Conservation (phyloP, 2,888 invertebrate genomes). For the Eurois occulta region DNA sequence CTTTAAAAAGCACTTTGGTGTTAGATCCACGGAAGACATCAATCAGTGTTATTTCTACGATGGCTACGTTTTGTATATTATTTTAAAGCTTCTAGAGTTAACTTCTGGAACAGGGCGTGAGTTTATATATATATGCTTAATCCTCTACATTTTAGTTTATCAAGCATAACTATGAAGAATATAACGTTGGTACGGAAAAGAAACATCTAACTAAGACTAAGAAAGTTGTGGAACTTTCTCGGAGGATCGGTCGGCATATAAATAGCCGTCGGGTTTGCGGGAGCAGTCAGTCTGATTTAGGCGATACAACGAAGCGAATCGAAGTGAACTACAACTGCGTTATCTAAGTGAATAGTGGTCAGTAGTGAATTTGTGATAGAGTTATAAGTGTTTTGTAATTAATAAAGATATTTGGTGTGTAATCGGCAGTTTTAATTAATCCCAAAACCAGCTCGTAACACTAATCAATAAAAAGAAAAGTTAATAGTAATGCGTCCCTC, state of each 20-base stretch:
- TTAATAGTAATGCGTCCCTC: conserved; percentile 14
- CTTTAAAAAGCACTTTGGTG: not conserved
- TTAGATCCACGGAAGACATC: not conserved
- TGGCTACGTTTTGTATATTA: not conserved
- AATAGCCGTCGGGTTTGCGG: too few relatives aligned
- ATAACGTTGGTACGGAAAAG: not conserved
- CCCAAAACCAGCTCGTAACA: not conserved
- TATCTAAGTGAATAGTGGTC: too few relatives aligned
- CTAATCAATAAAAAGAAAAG: not conserved
- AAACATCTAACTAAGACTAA: not conserved
- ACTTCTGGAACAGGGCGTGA: too few relatives aligned
- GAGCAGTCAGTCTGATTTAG: too few relatives aligned
- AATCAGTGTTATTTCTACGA: not conserved
- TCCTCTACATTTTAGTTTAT: not conserved
- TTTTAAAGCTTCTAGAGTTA: not conserved
- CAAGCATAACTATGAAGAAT: not conserved
- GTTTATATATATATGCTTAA: not conserved
- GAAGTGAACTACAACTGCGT: too few relatives aligned
- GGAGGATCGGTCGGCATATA: not conserved
- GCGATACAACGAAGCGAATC: too few relatives aligned
- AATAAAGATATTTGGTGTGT: not conserved
- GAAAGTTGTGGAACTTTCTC: not conserved
- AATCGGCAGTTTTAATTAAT: not conserved
- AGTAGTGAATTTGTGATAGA: too few relatives aligned
- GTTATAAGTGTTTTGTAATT: not conserved